Conservation (phyloP, 2,113 vertebrate species). For the Sander lucioperca region DNA sequence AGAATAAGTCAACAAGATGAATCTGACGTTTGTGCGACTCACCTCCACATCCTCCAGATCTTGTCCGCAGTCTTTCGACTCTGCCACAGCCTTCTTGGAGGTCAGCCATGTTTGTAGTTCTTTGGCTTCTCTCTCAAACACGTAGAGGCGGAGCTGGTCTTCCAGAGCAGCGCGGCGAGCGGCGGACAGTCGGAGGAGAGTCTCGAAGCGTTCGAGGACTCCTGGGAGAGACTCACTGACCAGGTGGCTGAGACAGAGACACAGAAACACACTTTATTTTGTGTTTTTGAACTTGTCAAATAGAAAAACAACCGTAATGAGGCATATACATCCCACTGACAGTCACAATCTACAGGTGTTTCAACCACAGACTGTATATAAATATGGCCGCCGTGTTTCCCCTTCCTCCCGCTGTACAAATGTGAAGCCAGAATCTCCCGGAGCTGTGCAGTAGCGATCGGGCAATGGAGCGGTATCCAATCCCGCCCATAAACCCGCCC, state of each 20-base stretch:
- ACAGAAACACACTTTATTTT: neutral
- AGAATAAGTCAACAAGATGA: neutral
- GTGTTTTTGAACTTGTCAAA: neutral
- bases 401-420: no score
- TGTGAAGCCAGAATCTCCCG: no score
- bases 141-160: constrained; percentile 86
- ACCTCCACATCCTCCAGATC: constrained; percentile 91
- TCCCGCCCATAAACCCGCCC: no score
- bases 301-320: no score
- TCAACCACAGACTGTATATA: no score
- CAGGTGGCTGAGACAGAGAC: constrained; percentile 63
- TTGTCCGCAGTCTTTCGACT: constrained; percentile 88
- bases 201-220: constrained; percentile 76
- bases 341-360: no score
- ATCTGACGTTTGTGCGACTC: neutral
- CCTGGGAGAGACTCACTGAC: constrained; percentile 81
- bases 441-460: no score
- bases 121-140: constrained; percentile 87
- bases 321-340: no score
- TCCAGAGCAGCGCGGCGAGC: constrained; percentile 75
- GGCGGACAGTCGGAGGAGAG: constrained; percentile 79
- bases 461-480: no score
- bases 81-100: constrained; percentile 80
- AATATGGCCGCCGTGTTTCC: no score
- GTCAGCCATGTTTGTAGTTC: constrained; percentile 88